Base-by-base conservation (phyloP, 2,888 invertebrate genomes). In the Campoplex nolae region DNA sequence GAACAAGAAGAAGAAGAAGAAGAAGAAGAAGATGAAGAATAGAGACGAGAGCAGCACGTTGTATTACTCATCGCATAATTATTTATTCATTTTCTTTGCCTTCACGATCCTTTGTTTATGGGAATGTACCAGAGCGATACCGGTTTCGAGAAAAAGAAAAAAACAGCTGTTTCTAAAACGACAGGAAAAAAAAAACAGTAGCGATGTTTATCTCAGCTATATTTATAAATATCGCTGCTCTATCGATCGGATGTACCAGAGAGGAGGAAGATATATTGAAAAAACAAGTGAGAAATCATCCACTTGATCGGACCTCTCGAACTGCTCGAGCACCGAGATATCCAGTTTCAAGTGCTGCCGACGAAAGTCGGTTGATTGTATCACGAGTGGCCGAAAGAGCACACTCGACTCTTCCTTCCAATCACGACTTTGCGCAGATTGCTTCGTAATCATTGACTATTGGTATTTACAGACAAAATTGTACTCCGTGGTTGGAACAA, bases 31-130 rank as follows among this genome's bases (percentile, higher is more conserved):
- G 71, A 78, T 83, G 73, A 82, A 51, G 23, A 23, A 23, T 23
- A 23, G 23, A 58, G 70, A 42, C 56, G 38, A 67, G 23, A 23
- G 23, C 48, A 51, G 62, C 32, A 51, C 65, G 48, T 76, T 54
- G 76, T 23, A 73, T 85, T 87, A 83, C 79, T 87, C 85, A 85
- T 85, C 87, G 75, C 65, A 71, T 32, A 56, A 83, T 74, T 68
- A 83, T 87, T 83, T 56, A 48, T 67, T 68, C 78, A 78, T 81
- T 78, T 80, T 68, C 35, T 51, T 35, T n/a, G 58, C 65, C 42
- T 54, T 62, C 70, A 23, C 62, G 45, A 67, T 73, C 16, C 62
- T 71, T 76, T 71, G 28, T 65, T 42, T 62, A 45, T 38, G 75
- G 28, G 65, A 68, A 67, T 77, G n/a, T n/a, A 67, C 23, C 28